Evolutionary conservation across 2,113 vertebrate genomes (phyloP).

Genomic region (Ciconia boyciana): DNA sequence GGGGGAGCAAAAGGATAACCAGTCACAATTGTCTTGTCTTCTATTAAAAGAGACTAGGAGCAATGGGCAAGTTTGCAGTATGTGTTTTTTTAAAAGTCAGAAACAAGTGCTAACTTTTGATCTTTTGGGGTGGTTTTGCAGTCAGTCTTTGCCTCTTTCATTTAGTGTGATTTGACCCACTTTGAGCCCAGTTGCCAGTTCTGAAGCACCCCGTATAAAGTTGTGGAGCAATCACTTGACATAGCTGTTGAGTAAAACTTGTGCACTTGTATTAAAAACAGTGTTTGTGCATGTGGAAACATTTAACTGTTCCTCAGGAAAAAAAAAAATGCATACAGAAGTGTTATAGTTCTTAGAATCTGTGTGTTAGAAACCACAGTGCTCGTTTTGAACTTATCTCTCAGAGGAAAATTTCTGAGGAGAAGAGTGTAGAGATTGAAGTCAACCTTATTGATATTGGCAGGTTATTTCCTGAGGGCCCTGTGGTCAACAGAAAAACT

Average conservation of each 20-base stretch:
- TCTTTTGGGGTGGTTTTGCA: background rate
- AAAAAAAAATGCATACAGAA: background rate
- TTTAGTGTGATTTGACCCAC: background rate
- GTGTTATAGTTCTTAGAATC: background rate
- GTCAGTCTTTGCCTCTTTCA: background rate
- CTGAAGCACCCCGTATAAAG: background rate
- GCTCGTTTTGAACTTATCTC: background rate
- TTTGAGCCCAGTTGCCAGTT: background rate
- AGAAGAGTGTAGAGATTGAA: background rate
- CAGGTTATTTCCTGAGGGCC: background rate
- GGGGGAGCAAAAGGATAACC: background rate
- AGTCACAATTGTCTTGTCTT: background rate
- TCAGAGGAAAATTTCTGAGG: background rate
- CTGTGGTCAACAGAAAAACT: background rate
- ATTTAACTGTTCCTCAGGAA: background rate
- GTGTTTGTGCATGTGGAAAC: background rate
- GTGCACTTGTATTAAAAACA: background rate
- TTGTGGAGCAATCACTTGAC: background rate
- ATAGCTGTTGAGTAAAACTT: background rate
- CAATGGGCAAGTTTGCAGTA: background rate
- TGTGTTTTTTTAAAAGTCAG: background rate
- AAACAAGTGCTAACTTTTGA: background rate
- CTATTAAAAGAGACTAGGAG: background rate
- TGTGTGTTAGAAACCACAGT: background rate
- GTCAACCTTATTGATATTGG: background rate